Base-by-base conservation (phyloP, 2,113 vertebrate species). In the Motacilla alba region DNA sequence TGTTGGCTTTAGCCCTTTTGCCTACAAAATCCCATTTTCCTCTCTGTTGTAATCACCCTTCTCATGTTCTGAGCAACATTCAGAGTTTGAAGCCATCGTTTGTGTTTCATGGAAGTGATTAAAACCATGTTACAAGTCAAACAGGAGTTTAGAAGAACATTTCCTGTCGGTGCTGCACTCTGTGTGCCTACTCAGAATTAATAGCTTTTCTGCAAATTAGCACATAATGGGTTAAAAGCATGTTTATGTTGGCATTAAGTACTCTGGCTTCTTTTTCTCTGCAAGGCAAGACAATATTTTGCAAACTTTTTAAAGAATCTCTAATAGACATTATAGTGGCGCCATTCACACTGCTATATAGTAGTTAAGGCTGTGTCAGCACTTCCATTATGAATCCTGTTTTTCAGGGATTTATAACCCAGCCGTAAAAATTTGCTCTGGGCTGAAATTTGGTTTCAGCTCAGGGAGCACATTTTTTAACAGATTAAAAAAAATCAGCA, bases 141-240 rank as follows among this genome's bases (percentile, higher is more conserved):
- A 94, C 96, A 94, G 87, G 87, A 95, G 95, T 97, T 97, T 95
- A 92, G 93, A 97, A 94, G 96, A 96, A 97, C 97, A 97, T 98
- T 98, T 98, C 97, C 97, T 98, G 95, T 95, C n/a, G 16, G 86
- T 83, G 62, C 93, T 80, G 62, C 22, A 16, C 89, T 58, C 75
- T 47, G 67, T 94, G 94, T 49, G 76, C 95, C 91, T 97, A 47
- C 87, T 96, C 95, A 96, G 96, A 96, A 97, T 97, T 98, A 98
- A 98, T 96, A 95, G 91, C 91, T 97, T 98, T 97, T 96, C 96
- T 98, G 95, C 96, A 98, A 98, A 98, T 98, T 97, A 97, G 97
- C 97, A 97, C 98, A 85, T 97, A 97, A 98, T 97, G 98, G 98
- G 97, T 98, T 98, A 98, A 98, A 98, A 97, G 97, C 97, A 97